These are phyloP conservation scores for Drosophila kokeensis DNA, from an alignment of 2,888 invertebrate species.

Conservation along the genomic window DNA sequence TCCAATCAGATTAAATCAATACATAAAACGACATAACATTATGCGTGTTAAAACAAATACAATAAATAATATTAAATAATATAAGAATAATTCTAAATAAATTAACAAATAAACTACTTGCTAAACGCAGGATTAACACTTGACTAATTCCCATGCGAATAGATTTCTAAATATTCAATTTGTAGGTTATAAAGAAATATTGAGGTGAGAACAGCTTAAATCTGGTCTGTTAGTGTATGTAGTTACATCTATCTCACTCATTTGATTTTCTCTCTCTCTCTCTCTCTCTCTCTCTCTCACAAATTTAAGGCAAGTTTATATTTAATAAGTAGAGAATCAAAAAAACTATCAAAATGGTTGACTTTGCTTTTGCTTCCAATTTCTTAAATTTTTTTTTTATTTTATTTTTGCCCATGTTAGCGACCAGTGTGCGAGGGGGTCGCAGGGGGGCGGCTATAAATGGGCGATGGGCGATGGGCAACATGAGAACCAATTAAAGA, in stretches of 20 bases:
- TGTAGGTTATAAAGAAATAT: neutral
- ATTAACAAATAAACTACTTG: neutral
- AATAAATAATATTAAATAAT: neutral
- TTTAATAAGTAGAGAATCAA: neutral
- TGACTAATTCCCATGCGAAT: neutral
- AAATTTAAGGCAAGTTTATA: neutral
- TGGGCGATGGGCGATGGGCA: constrained; percentile 64
- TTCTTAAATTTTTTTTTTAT: neutral
- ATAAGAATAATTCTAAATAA: neutral
- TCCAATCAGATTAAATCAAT: neutral
- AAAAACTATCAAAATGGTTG: neutral
- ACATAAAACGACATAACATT: neutral
- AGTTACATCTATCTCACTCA: neutral
- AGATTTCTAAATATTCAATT: neutral
- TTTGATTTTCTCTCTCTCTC: neutral
- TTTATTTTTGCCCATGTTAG: neutral
- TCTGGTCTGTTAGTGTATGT: neutral
- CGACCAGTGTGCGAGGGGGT: constrained; percentile 1
- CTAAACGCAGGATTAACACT: neutral
- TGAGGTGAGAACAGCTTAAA: neutral
- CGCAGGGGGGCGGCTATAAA: neutral
- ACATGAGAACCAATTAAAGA: constrained; percentile 84
- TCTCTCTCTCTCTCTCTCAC: neutral
- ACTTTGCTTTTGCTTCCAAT: neutral
- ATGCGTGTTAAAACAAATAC: too few species aligned